Conservation (phyloP, 1,140 invertebrate genomes). For the Drosophila bocqueti region DNA sequence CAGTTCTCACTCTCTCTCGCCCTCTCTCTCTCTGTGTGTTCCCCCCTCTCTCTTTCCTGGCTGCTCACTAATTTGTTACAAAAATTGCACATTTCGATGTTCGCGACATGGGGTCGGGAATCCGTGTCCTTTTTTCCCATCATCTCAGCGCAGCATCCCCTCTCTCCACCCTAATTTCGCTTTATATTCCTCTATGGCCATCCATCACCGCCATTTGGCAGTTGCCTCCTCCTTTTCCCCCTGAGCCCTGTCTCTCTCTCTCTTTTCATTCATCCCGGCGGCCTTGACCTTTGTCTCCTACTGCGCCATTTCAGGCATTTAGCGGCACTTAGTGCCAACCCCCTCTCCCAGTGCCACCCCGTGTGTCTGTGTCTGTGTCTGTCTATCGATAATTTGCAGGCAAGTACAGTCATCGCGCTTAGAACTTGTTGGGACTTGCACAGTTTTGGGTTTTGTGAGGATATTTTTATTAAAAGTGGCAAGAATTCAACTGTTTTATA, state of each 20-base stretch:
- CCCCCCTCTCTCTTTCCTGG: background rate
- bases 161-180: conserved; percentile 6
- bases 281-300: conserved; percentile 73
- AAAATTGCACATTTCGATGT: conserved; percentile 74
- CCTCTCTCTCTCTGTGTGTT: background rate
- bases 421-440: no score
- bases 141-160: conserved; percentile 49
- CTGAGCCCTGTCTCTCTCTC: background rate
- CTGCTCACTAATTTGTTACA: conserved; percentile 71
- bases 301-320: conserved; percentile 70
- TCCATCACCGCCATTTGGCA: conserved; percentile 76
- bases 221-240: conserved; percentile 49
- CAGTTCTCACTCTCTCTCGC: background rate
- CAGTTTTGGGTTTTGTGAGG: no score
- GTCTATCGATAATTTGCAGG: background rate
- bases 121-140: conserved; percentile 43
- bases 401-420: conserved; percentile 15
- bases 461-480: background rate
- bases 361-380: background rate
- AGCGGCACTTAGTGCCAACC: conserved; percentile 53
- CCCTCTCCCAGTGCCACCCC: conserved; percentile 16
- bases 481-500: background rate
- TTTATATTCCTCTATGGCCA: conserved; percentile 32
- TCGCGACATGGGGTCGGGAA: conserved; percentile 56
- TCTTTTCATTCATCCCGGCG: conserved; percentile 33